Evolutionary conservation across 2,888 invertebrate species (phyloP), one percentile per base, ranked within the genome.

Genomic region (Mythimna pallens): DNA sequence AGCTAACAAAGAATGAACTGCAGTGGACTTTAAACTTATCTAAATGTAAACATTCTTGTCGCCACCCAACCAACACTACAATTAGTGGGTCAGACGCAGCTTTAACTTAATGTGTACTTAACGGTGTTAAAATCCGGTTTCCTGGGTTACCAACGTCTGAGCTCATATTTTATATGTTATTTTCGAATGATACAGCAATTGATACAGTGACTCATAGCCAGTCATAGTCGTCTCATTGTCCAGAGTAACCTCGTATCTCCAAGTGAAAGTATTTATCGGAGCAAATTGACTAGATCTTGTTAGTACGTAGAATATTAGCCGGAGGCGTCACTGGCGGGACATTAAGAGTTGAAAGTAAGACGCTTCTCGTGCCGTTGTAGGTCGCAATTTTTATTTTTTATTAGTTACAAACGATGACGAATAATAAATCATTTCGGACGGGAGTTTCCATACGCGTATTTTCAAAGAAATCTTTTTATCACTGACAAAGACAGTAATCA

Each of bases 41-140:
- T 89, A 84, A 91, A 91, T 88, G 92, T 90, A 92, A 91, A 92
- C 90, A 92, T 78, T 81, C 82, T 79, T 76, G 83, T 86, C 81
- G 85, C 83, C 83, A 80, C 80, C 70, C 78, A 73, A 76, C 81
- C 83, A 80, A 87, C 85, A 87, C 85, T 89, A 88, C 90, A 92
- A 92, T 91, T 92, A 93, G 92, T 94, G 89, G 94, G 95, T 92
- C 95, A 94, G 86, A 81, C 89, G 81, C 82, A 89, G 89, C 85
- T 90, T 91, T 88, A 89, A 86, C 86, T 88, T 89, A 89, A 92
- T 89, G 91, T 93, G 83, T 91, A 87, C 88, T 94, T 95, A 95
- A 95, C 95, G 95, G 95, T 93, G 84, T 86, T 78, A 76, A 88
- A 93, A 93, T 90, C 92, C 92, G 93, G 93, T 94, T 92, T 87